These are phyloP conservation scores for Stegodyphus mimosarum DNA, from an alignment of 1,140 invertebrate species.

Conservation along the genomic window DNA sequence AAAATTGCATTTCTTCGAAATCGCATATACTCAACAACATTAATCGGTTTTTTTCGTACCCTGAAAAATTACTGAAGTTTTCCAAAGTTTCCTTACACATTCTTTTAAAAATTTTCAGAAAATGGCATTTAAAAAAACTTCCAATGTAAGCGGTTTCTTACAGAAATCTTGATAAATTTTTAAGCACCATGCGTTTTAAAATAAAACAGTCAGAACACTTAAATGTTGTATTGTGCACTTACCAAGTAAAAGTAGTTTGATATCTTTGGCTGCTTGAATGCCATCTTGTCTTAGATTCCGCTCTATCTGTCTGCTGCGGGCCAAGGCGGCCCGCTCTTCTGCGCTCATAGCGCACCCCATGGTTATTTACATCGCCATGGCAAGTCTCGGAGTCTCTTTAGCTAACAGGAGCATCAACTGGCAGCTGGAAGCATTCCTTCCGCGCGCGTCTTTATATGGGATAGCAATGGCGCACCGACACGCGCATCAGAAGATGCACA, in stretches of 20 bases:
- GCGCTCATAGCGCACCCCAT: slow-evolving; percentile 99
- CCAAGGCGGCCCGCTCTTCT: slow-evolving; percentile 95
- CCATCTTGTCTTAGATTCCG: slow-evolving; percentile 99
- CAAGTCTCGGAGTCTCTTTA: neutral
- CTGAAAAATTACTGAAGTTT: too few relatives aligned
- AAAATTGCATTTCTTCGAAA: too few relatives aligned
- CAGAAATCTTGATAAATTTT: too few relatives aligned
- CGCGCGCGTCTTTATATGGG: neutral
- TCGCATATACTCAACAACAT: too few relatives aligned
- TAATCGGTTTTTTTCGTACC: too few relatives aligned
- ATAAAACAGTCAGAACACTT: too few relatives aligned
- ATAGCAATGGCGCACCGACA: neutral
- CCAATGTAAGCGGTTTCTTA: too few relatives aligned
- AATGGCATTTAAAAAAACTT: too few relatives aligned
- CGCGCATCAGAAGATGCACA: too few relatives aligned
- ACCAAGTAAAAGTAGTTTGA: slow-evolving; percentile 97
- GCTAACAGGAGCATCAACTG: neutral
- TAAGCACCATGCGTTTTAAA: too few relatives aligned
- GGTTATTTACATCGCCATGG: neutral
- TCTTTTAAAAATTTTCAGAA: too few relatives aligned
- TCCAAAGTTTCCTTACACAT: too few relatives aligned
- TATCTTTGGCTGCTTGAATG: slow-evolving; percentile 98
- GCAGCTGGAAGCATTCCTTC: neutral
- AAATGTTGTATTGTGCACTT: slow-evolving; percentile 68
- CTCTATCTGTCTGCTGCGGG: slow-evolving; percentile 97